Percentiles rank a stretch among this genome's conserved stretches.
phyloP scores from a whole-genome alignment of 2,113 vertebrate species.

The Ophiodon elongatus region DNA sequence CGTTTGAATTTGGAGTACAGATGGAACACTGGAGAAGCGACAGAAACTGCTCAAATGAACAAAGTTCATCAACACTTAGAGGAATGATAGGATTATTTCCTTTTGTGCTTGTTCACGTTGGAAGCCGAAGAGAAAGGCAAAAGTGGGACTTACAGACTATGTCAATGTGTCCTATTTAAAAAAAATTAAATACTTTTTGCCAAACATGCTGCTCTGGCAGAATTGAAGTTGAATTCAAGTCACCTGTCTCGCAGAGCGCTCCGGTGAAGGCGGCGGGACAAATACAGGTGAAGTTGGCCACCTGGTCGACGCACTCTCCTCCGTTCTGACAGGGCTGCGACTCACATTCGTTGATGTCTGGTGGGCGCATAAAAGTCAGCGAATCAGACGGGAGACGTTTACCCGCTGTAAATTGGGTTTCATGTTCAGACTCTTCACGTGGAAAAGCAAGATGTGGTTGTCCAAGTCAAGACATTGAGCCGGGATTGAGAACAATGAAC shows the following conservation, averaged over 20 bases:
- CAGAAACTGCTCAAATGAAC: conserved; percentile 11
- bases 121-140: conserved; percentile 50
- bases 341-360: conserved; percentile 91
- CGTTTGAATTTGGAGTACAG: neutral
- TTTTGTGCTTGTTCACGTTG: conserved; percentile 53
- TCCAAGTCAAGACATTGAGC: conserved; percentile 28
- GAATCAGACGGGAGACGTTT: conserved; percentile 18
- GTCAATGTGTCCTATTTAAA: conserved; percentile 56
- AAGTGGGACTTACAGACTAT: conserved; percentile 40
- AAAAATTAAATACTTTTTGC: neutral
- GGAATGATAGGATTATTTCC: conserved; percentile 28
- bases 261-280: conserved; percentile 88
- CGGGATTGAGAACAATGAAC: conserved; percentile 52
- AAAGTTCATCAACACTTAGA: conserved; percentile 30
- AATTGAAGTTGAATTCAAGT: conserved; percentile 19
- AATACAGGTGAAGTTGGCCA: conserved; percentile 88
- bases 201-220: conserved; percentile 14
- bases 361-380: conserved; percentile 16
- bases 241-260: conserved; percentile 92
- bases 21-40: conserved; percentile 4
- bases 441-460: conserved; percentile 34
- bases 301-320: conserved; percentile 86
- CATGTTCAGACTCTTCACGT: conserved; percentile 4
- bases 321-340: conserved; percentile 91
- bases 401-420: conserved; percentile 29